Conservation (phyloP, 2,113 vertebrate genomes). For the Sylvietta virens region DNA sequence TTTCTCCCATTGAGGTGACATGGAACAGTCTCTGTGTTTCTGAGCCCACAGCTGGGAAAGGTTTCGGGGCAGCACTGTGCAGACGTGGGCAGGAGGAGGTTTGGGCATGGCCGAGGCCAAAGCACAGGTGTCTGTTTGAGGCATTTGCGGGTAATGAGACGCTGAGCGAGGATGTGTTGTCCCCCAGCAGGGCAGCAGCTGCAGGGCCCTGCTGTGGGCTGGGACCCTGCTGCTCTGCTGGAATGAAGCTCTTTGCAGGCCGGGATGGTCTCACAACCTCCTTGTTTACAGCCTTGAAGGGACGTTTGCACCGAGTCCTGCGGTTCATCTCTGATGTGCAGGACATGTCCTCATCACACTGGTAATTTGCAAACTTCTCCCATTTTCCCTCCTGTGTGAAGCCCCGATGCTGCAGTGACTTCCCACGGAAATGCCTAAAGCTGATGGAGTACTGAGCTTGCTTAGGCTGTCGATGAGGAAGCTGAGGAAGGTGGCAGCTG, state of each 20-base stretch:
- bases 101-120: rapidly evolving
- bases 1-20: rapidly evolving
- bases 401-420: background rate
- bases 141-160: rapidly evolving
- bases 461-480: background rate
- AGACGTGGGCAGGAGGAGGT: rapidly evolving
- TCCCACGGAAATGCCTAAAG: background rate
- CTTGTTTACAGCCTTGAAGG: background rate
- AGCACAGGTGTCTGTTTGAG: background rate
- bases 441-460: background rate
- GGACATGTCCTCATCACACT: background rate
- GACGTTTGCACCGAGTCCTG: background rate
- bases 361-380: background rate
- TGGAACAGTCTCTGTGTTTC: background rate
- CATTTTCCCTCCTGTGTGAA: background rate
- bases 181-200: background rate
- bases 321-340: background rate
- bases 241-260: background rate
- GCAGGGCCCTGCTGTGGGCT: background rate
- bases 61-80: background rate
- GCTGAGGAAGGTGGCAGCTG: background rate
- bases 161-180: rapidly evolving
- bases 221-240: background rate
- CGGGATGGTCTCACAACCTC: background rate
- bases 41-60: background rate